Base-by-base conservation (phyloP, 2,113 vertebrate genomes). In the Nannobrachium achirus region DNA sequence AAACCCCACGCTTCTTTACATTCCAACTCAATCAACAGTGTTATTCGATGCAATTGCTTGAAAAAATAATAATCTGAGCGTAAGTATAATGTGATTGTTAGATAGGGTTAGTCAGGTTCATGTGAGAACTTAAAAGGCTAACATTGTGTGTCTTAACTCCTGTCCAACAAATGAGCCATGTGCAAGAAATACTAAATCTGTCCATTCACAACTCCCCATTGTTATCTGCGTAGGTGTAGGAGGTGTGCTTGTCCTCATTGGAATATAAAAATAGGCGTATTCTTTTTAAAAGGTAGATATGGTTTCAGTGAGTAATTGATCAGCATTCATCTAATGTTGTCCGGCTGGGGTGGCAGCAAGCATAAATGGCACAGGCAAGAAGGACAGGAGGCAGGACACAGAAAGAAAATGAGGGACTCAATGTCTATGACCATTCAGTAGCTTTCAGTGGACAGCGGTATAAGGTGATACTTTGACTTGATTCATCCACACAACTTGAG, bases 251-350 rank as follows among this genome's bases (percentile, higher is more conserved):
- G 75, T 92, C 90, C 89, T 88, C 83, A 66, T 82, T 62, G 86
- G 87, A 84, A 81, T 86, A 92, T 79, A 93, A 92, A 93, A 93
- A 92, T 92, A 92, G 86, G 88, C 73, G 78, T 90, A 84, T 91
- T 88, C 49, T 81, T 84, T 82, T 87, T 77, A 85, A 87, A 88
- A 89, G 81, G 78, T 87, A 87, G 76, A 82, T 84, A 85, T 40
- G 69, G 80, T 84, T 75, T 80, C 56, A 62, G 75, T 64, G 8
- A 76, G 78, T 77, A 48, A 33, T 56, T 87, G 74, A 15, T 61
- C 20, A 18, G 25, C 77, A 68, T 83, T 85, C 67, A 68, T 76
- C 64, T 81, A 67, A 80, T 66, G 80, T 79, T 75, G 62, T 78
- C 76, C 69, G 73, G 63, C 69, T 74, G 61, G 39, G 63, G 68